Conservation (phyloP, 2,113 vertebrate genomes). For the Misgurnus anguillicaudatus region DNA sequence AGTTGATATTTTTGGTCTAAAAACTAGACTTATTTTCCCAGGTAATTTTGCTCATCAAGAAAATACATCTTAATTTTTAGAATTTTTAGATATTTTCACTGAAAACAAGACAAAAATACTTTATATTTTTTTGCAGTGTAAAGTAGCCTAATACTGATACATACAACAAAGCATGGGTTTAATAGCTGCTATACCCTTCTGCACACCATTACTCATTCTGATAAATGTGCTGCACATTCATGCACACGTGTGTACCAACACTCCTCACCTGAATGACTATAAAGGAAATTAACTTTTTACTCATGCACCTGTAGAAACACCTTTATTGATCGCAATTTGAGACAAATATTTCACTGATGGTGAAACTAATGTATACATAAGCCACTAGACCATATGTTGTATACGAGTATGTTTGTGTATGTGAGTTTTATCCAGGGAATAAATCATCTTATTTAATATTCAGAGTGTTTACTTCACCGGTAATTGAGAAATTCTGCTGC, state of each 20-base stretch:
- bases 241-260: background rate
- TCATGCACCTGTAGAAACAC: background rate
- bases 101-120: too few relatives aligned
- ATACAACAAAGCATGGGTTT: too few relatives aligned
- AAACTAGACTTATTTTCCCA: too few relatives aligned
- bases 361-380: background rate
- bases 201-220: conserved; percentile 11
- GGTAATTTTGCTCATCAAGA: too few relatives aligned
- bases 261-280: background rate
- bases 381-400: background rate
- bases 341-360: background rate
- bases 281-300: background rate
- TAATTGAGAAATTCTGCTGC: background rate
- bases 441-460: conserved; percentile 6
- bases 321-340: background rate
- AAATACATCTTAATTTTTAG: too few relatives aligned
- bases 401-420: background rate
- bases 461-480: background rate
- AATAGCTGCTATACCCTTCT: background rate
- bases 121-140: too few relatives aligned
- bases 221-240: background rate
- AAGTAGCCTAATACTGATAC: too few relatives aligned
- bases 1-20: too few relatives aligned
- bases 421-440: background rate
- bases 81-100: too few relatives aligned